phyloP scores from a whole-genome alignment of 2,888 invertebrate species.

The Trichogramma dendrolimi region DNA sequence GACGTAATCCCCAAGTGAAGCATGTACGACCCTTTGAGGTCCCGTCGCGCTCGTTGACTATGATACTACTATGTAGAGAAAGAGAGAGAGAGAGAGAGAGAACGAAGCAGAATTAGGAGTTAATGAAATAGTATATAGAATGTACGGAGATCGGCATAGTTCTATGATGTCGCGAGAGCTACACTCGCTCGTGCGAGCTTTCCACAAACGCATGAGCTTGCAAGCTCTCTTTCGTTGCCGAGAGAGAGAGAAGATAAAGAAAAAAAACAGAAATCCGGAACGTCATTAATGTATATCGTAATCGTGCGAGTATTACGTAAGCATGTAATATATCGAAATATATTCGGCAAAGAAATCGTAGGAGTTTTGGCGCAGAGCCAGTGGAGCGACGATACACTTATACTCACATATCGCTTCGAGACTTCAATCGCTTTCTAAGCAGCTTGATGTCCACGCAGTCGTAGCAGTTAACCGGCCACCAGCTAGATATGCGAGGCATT shows the following conservation, averaged over 20 bases:
- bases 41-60: not conserved
- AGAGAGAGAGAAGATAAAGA: no score
- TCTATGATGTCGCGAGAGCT: not conserved
- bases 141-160: conserved; percentile 4
- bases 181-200: not conserved
- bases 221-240: conserved; percentile 4
- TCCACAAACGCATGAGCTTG: not conserved
- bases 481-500: no score
- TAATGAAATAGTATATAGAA: conserved; percentile 22
- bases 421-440: conserved; percentile 21
- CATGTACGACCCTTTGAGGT: conserved; percentile 20
- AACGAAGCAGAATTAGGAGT: conserved; percentile 15
- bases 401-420: not conserved
- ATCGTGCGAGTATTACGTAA: no score
- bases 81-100: not conserved
- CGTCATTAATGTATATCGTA: no score
- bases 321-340: no score
- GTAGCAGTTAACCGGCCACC: no score
- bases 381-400: not conserved
- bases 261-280: no score
- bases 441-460: conserved; percentile 24
- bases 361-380: conserved; percentile 12
- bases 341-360: conserved; percentile 13
- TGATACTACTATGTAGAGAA: no score
- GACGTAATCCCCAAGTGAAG: conserved; percentile 21